Conservation (phyloP, 2,797 vertebrate genomes). For the Bryconaethiops microstoma region DNA sequence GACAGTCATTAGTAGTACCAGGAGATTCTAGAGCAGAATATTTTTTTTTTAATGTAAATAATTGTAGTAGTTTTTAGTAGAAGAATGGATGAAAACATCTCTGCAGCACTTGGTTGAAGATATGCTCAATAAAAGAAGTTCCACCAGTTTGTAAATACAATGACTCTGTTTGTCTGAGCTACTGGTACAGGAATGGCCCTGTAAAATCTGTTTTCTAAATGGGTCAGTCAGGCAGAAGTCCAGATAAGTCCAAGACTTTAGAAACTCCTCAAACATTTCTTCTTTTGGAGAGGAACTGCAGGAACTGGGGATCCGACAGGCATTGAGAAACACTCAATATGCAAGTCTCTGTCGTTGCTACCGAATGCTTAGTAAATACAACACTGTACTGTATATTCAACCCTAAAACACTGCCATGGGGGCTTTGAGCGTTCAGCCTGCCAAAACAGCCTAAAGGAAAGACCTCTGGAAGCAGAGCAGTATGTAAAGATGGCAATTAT, state of each 20-base stretch:
- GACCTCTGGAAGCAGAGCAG: neutral
- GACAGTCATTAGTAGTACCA: too few species aligned
- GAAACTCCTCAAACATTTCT: neutral
- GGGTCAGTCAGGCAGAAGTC: too few species aligned
- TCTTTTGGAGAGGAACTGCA: neutral
- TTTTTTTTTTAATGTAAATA: too few species aligned
- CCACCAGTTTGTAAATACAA: too few species aligned
- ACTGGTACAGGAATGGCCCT: too few species aligned
- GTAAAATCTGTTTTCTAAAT: too few species aligned
- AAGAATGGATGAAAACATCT: too few species aligned
- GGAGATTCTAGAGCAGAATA: too few species aligned
- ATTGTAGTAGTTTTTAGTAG: too few species aligned
- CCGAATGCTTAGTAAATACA: neutral
- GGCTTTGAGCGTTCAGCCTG: slow-evolving; percentile 2
- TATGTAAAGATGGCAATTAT: slow-evolving; percentile 8
- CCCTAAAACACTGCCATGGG: neutral
- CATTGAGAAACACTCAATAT: neutral
- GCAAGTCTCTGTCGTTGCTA: neutral
- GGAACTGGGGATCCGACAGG: neutral
- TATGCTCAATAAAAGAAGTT: too few species aligned
- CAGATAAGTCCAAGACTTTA: neutral
- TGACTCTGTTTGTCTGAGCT: too few species aligned
- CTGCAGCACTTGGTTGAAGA: too few species aligned
- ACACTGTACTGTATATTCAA: slow-evolving; percentile 11
- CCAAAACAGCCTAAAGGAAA: neutral